A percentile compares a stretch with the other conserved stretches of the same genome.
Conservation (phyloP, 2,797 vertebrate genomes). For the Discoglossus pictus region DNA sequence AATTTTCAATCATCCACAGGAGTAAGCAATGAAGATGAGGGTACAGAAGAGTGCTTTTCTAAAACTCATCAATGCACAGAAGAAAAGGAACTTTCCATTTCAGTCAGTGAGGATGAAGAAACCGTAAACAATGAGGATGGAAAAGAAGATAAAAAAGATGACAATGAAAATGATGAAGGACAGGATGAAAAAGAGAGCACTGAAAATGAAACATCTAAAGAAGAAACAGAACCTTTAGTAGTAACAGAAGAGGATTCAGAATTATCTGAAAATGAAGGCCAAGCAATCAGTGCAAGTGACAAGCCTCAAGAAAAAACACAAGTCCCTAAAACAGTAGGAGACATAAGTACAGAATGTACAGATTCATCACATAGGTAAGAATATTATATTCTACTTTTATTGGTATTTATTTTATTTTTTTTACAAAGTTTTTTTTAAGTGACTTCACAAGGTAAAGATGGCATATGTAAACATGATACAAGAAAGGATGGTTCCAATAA, state of each 20-base stretch:
- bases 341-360: neutral
- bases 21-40: constrained; percentile 19
- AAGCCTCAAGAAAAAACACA: neutral
- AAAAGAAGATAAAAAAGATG: constrained; percentile 31
- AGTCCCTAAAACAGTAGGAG: neutral
- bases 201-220: constrained; percentile 35
- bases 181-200: constrained; percentile 34
- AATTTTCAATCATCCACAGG: constrained; percentile 9
- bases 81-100: constrained; percentile 22
- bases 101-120: constrained; percentile 25
- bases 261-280: constrained; percentile 36
- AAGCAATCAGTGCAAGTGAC: neutral
- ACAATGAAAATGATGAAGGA: constrained; percentile 33
- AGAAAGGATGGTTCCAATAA: too few species aligned
- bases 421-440: too few species aligned
- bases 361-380: constrained; percentile 36
- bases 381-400: too few species aligned
- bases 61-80: constrained; percentile 46
- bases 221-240: constrained; percentile 27
- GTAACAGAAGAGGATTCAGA: constrained; percentile 41
- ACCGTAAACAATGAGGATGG: constrained; percentile 44
- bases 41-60: constrained; percentile 24
- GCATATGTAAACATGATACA: too few species aligned
- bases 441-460: too few species aligned
- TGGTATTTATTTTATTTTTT: too few species aligned